These are phyloP conservation scores for Aix galericulata DNA, from an alignment of 2,113 vertebrate species.

Conservation along the genomic window DNA sequence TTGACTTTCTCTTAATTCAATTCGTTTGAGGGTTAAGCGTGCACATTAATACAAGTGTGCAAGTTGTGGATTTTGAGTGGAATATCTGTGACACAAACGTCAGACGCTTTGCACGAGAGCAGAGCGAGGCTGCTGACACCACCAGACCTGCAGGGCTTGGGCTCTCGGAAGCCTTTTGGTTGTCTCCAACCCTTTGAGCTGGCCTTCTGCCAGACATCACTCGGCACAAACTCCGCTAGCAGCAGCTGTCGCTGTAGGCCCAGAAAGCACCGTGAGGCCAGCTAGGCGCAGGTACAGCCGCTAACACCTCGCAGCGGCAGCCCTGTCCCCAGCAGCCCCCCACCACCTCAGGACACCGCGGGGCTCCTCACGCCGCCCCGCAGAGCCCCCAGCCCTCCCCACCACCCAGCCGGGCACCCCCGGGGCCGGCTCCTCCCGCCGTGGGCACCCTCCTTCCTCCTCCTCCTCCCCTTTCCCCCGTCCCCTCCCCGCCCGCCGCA, in stretches of 20 bases:
- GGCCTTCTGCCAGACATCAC: accelerated
- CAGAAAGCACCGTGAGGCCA: neutral
- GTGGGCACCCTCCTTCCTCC: too few species aligned
- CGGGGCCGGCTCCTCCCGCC: too few species aligned
- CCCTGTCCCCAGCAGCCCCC: too few species aligned
- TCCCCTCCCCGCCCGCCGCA: too few species aligned
- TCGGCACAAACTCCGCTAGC: neutral
- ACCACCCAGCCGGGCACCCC: too few species aligned
- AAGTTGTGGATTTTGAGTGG: neutral
- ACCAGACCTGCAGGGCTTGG: neutral
- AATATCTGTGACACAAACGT: neutral
- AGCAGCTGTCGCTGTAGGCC: neutral
- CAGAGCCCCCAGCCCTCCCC: neutral
- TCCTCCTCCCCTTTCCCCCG: too few species aligned
- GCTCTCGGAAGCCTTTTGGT: neutral
- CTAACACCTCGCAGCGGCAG: too few species aligned
- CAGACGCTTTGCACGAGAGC: neutral
- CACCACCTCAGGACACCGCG: too few species aligned
- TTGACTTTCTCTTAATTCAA: neutral
- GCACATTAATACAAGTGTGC: neutral
- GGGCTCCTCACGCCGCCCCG: too few species aligned
- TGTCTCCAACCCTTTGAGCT: neutral
- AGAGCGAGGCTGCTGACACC: neutral
- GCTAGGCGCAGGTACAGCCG: neutral
- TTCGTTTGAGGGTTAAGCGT: neutral